These are phyloP conservation scores for Cerastis rubricosa DNA, from an alignment of 2,888 invertebrate genomes.

Conservation along the genomic window DNA sequence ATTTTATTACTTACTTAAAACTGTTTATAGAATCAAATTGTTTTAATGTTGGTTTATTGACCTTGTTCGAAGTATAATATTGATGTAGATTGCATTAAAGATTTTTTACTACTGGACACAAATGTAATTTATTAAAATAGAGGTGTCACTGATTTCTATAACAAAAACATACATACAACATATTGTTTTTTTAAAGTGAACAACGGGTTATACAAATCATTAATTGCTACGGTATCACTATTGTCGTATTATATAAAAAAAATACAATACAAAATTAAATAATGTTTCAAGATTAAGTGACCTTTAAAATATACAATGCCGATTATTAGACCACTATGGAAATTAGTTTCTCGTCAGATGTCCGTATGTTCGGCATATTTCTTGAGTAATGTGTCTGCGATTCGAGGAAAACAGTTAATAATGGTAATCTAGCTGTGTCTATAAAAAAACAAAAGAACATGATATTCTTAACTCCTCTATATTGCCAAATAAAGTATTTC, in stretches of 20 bases:
- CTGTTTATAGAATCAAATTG: slow-evolving; percentile 30
- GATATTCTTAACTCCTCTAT: not conserved
- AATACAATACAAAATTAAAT: not conserved
- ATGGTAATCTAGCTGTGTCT: not conserved
- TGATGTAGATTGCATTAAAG: not conserved
- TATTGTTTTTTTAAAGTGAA: not conserved
- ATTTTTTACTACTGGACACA: not conserved
- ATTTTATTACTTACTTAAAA: slow-evolving; percentile 28
- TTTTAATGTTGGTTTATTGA: slow-evolving; percentile 52
- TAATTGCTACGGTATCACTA: not conserved
- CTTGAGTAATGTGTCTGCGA: not conserved
- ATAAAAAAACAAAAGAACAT: not conserved
- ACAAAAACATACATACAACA: no score
- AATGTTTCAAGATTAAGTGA: slow-evolving; percentile 2
- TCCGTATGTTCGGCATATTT: slow-evolving; percentile 21
- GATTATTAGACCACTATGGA: slow-evolving; percentile 29
- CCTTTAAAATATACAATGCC: slow-evolving; percentile 14
- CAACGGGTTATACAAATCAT: not conserved
- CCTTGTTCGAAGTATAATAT: slow-evolving; percentile 15
- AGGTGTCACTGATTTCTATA: slow-evolving; percentile 12
- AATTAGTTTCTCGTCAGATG: slow-evolving; percentile 29
- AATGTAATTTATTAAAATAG: not conserved
- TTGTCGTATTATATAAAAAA: not conserved
- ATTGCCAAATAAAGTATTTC: slow-evolving; percentile 4
- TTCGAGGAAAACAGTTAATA: not conserved